Evolutionary conservation across 2,888 invertebrate species (phyloP).

Genomic region (Hermodice carunculata): DNA sequence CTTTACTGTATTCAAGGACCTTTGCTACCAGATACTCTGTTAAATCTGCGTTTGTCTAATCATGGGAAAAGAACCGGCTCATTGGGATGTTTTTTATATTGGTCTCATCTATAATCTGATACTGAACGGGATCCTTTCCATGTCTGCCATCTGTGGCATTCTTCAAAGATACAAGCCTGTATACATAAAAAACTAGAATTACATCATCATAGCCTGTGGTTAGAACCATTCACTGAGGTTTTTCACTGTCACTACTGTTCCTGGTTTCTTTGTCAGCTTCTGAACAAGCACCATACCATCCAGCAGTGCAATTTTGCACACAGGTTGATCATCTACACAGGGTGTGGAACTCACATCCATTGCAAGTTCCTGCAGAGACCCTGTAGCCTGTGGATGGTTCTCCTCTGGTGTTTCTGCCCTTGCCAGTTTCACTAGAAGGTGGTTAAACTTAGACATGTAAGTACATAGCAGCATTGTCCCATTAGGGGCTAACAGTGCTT

Average conservation of each 20-base stretch:
- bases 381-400: no score
- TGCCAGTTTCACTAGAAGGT: neutral
- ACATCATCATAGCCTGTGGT: conserved; percentile 22
- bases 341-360: no score
- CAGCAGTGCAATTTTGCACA: conserved; percentile 17
- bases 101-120: no score
- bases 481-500: conserved; percentile 15
- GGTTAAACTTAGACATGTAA: conserved; percentile 16
- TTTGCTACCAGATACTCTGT: no score
- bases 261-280: conserved; percentile 18
- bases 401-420: neutral
- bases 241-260: conserved; percentile 8
- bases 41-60: no score
- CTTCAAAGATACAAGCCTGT: no score
- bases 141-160: no score
- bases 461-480: conserved; percentile 8
- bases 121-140: no score
- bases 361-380: no score
- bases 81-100: no score
- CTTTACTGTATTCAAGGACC: no score
- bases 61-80: no score
- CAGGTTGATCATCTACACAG: neutral
- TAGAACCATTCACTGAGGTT: conserved; percentile 6
- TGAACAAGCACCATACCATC: conserved; percentile 26
- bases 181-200: conserved; percentile 24